Evolutionary conservation across 23 tunicate species (phyloP).

Genomic region (Styela plicata): DNA sequence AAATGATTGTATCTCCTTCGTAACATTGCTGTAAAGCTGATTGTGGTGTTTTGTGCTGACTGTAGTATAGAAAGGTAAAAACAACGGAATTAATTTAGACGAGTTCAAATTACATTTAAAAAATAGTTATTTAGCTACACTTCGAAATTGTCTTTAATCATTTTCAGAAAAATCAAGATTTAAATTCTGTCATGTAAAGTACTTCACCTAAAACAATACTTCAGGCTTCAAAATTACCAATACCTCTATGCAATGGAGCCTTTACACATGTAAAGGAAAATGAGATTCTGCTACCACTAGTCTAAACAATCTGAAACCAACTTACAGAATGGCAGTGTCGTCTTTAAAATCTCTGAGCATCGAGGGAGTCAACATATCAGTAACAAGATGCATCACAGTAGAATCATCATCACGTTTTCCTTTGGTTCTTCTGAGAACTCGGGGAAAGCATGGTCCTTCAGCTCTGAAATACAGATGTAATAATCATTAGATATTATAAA

Average conservation of each 20-base stretch:
- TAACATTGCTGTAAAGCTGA: constrained; percentile 70
- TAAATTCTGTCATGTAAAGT: no score
- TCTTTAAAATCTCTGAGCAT: constrained; percentile 76
- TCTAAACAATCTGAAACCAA: background rate
- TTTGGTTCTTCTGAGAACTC: constrained; percentile 75
- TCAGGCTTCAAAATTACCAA: no score
- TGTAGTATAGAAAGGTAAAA: constrained; percentile 29
- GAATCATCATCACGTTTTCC: constrained; percentile 57
- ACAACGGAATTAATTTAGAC: no score
- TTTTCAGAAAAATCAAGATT: no score
- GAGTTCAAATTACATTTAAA: no score
- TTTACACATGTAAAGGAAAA: no score
- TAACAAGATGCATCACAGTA: constrained; percentile 75
- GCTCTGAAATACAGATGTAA: constrained; percentile 65
- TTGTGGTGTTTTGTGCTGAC: constrained; percentile 77
- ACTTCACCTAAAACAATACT: no score
- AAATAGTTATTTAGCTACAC: no score
- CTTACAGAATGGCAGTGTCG: constrained; percentile 78
- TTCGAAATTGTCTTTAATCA: no score
- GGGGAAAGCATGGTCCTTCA: constrained; percentile 95
- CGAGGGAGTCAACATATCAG: constrained; percentile 55
- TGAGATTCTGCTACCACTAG: no score
- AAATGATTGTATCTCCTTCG: constrained; percentile 69
- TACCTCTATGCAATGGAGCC: no score
- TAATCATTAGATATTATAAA: no score